Evolutionary conservation across 2,888 invertebrate species (phyloP).

Genomic region (Horisme vitalbata): DNA sequence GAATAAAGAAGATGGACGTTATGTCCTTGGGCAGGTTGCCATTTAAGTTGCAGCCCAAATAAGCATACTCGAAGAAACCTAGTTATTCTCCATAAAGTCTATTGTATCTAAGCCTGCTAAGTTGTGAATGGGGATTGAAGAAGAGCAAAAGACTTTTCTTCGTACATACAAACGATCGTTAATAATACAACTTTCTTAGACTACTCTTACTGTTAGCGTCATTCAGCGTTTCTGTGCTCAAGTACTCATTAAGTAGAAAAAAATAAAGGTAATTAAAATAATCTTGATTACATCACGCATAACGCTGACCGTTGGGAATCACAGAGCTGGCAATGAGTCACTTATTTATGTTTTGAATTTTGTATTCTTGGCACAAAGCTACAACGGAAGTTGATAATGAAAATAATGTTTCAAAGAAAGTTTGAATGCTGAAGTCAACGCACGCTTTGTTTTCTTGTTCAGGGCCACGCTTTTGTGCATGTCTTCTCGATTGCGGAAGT

Average conservation of each 20-base stretch:
- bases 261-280: constrained; percentile 1
- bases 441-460: constrained; percentile 37
- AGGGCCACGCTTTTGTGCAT: constrained; percentile 9
- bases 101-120: too few species aligned
- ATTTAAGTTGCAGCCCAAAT: constrained; percentile 6
- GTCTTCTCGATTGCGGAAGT: background rate
- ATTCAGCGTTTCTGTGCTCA: too few species aligned
- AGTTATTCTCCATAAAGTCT: too few species aligned
- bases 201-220: too few species aligned
- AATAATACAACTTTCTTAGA: too few species aligned
- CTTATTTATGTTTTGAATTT: constrained; percentile 38
- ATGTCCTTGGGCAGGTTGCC: constrained; percentile 41
- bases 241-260: too few species aligned
- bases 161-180: too few species aligned
- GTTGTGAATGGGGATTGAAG: too few species aligned
- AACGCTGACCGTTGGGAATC: constrained; percentile 35
- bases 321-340: constrained; percentile 53
- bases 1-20: constrained; percentile 4
- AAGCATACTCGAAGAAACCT: too few species aligned
- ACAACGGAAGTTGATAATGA: constrained; percentile 51
- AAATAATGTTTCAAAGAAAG: constrained; percentile 43
- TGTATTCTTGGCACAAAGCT: constrained; percentile 57
- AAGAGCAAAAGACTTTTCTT: too few species aligned
- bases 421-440: constrained; percentile 41
- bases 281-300: constrained; percentile 47